Percentiles rank a stretch among this genome's conserved stretches.
Conservation (phyloP, 2,797 vertebrate species). For the Pogonophryne albipinna region DNA sequence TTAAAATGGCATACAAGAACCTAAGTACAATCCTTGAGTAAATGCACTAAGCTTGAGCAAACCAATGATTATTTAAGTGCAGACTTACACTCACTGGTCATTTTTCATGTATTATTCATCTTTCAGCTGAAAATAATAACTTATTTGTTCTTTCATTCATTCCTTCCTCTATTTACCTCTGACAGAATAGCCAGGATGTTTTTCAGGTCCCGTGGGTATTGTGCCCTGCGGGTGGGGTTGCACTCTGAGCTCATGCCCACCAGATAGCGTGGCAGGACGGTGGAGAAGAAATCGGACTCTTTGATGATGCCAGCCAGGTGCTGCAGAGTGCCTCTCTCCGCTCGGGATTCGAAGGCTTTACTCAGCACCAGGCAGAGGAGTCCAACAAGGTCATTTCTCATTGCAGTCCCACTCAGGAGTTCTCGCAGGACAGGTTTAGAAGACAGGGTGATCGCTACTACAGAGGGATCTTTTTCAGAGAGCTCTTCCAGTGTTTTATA, state of each 20-base stretch:
- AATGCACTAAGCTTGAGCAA: no score
- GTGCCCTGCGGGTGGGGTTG: constrained; percentile 69
- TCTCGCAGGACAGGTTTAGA: constrained; percentile 78
- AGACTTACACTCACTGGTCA: neutral
- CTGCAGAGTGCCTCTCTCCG: constrained; percentile 85
- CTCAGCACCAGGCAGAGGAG: constrained; percentile 88
- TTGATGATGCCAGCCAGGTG: constrained; percentile 88
- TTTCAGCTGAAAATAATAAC: neutral
- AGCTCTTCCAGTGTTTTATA: constrained; percentile 87
- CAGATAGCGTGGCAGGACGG: constrained; percentile 87
- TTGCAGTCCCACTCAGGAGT: constrained; percentile 78
- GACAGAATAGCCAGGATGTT: constrained; percentile 88
- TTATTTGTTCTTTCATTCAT: neutral
- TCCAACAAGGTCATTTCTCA: constrained; percentile 86
- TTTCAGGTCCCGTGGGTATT: constrained; percentile 87
- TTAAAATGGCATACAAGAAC: no score
- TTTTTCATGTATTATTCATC: constrained; percentile 2
- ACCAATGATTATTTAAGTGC: neutral
- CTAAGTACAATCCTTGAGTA: no score
- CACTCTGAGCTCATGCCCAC: constrained; percentile 85
- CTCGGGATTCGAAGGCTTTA: constrained; percentile 87
- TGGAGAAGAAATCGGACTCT: constrained; percentile 89
- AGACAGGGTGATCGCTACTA: constrained; percentile 89
- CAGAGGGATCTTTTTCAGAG: constrained; percentile 86
- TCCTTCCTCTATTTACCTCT: constrained; percentile 63